Conservation (phyloP, 2,797 vertebrate species). For the Bryconaethiops microstoma region DNA sequence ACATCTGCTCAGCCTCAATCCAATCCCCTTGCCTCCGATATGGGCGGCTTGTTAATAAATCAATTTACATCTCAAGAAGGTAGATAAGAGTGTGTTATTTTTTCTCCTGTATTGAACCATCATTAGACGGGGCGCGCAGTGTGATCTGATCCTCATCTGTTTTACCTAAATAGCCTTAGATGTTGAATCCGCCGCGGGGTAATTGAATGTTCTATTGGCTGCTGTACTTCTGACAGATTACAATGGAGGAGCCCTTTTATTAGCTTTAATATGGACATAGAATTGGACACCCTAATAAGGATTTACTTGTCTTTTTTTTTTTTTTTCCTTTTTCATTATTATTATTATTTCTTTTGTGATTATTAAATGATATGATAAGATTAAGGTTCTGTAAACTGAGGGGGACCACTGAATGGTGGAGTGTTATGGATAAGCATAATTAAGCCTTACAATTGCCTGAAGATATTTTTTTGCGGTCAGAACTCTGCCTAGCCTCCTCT, state of each 20-base stretch:
- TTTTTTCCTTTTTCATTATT: background rate
- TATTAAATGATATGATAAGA: constrained; percentile 57
- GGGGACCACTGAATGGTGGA: constrained; percentile 31
- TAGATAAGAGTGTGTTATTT: constrained; percentile 63
- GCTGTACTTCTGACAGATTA: constrained; percentile 57
- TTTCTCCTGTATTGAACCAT: constrained; percentile 58
- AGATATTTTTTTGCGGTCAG: constrained; percentile 31
- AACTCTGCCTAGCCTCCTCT: constrained; percentile 35
- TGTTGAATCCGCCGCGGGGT: constrained; percentile 57
- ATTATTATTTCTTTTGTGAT: constrained; percentile 47
- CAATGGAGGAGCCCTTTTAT: constrained; percentile 58
- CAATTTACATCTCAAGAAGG: constrained; percentile 62
- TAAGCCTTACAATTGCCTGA: constrained; percentile 44
- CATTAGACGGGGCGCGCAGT: constrained; percentile 55
- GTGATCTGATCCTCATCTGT: constrained; percentile 61
- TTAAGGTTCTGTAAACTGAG: constrained; percentile 49
- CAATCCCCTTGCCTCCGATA: constrained; percentile 43
- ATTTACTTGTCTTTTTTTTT: background rate
- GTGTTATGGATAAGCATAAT: constrained; percentile 51
- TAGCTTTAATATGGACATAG: constrained; percentile 59
- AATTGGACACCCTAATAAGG: constrained; percentile 56
- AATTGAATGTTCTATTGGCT: constrained; percentile 62
- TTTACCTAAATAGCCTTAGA: constrained; percentile 60
- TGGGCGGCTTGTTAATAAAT: constrained; percentile 59
- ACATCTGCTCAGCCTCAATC: constrained; percentile 43